A percentile compares a stretch with the other conserved stretches of the same genome.
These are phyloP conservation scores for Menura novaehollandiae DNA, from an alignment of 2,113 vertebrate species.

Conservation along the genomic window DNA sequence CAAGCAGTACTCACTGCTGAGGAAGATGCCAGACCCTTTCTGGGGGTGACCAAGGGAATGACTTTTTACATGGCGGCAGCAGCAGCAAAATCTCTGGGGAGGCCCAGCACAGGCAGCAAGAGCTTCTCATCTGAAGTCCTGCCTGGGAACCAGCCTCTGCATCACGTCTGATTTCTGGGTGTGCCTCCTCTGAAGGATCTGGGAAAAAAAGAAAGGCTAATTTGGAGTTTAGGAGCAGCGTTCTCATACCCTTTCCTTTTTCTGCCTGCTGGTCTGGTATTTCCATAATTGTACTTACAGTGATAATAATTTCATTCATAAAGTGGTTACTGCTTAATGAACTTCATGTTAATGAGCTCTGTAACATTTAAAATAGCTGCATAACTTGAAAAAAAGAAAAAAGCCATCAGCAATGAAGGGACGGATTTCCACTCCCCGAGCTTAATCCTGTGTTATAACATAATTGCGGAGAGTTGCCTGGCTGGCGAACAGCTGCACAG, in stretches of 20 bases:
- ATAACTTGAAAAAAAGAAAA: neutral
- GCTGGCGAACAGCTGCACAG: slow-evolving; percentile 44
- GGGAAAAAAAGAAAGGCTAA: neutral
- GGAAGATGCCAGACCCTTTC: neutral
- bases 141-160: neutral
- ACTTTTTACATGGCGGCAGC: neutral
- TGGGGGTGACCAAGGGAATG: neutral
- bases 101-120: neutral
- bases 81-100: neutral
- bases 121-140: neutral
- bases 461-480: slow-evolving; percentile 31
- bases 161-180: neutral
- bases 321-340: slow-evolving; percentile 30
- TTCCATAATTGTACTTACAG: slow-evolving; percentile 27
- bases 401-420: neutral
- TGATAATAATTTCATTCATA: slow-evolving; percentile 8
- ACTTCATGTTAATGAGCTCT: slow-evolving; percentile 3
- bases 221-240: neutral
- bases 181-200: neutral
- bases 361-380: slow-evolving; percentile 24
- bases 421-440: neutral
- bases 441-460: slow-evolving; percentile 3
- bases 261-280: slow-evolving; percentile 28
- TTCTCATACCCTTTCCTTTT: neutral
- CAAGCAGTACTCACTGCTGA: neutral